Percentiles rank a stretch among this genome's conserved stretches.
phyloP scores from a whole-genome alignment of 2,888 invertebrate genomes.

The Euclidia mi region DNA sequence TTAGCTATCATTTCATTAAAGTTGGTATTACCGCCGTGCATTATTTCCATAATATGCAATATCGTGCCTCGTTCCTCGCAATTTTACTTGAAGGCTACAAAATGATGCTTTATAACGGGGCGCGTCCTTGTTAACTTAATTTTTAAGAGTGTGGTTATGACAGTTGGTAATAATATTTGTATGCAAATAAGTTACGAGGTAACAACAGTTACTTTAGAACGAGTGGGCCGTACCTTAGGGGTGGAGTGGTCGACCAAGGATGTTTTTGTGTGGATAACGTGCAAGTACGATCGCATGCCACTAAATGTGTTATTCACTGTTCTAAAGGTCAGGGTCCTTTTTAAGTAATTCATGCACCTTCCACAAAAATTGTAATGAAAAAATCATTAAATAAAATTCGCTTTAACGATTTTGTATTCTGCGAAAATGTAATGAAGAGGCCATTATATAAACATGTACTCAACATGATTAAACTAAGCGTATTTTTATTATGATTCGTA shows the following conservation, averaged over 20 bases:
- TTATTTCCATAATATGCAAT: slow-evolving; percentile 60
- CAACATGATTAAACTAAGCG: no score
- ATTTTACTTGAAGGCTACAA: slow-evolving; percentile 65
- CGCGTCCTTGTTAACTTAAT: slow-evolving; percentile 33
- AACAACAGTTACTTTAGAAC: slow-evolving; percentile 16
- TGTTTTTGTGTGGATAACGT: slow-evolving; percentile 17
- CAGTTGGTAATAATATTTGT: slow-evolving; percentile 29
- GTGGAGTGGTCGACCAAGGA: no score
- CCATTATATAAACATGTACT: no score
- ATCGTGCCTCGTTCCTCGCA: slow-evolving; percentile 56
- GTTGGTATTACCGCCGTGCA: slow-evolving; percentile 54
- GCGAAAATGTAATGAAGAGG: no score
- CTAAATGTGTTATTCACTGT: slow-evolving; percentile 18
- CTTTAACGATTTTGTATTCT: not conserved
- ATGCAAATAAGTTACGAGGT: slow-evolving; percentile 21
- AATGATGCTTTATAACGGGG: slow-evolving; percentile 40
- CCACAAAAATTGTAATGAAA: slow-evolving; percentile 22
- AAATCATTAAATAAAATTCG: not conserved
- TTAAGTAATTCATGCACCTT: slow-evolving; percentile 31
- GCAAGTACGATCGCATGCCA: slow-evolving; percentile 33
- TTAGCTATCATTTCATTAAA: slow-evolving; percentile 53
- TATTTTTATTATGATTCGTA: no score
- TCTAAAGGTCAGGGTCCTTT: slow-evolving; percentile 40
- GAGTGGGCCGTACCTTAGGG: no score
- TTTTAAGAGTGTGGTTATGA: slow-evolving; percentile 37